These are phyloP conservation scores for Philonicus albiceps DNA, from an alignment of 2,888 invertebrate genomes.

Conservation along the genomic window DNA sequence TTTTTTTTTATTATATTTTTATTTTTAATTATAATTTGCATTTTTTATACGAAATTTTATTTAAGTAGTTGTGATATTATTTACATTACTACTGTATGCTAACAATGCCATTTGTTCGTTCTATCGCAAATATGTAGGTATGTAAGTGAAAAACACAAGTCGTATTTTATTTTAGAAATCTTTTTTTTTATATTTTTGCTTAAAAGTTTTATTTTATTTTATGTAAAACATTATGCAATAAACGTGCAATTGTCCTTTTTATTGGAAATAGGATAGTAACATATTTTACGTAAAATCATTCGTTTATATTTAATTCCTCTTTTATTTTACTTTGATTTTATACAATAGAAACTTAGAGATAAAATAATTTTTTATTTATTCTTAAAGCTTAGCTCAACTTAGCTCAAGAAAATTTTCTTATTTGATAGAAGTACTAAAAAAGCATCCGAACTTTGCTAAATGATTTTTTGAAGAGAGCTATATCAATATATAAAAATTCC, in stretches of 20 bases:
- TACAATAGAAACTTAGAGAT: too few relatives aligned
- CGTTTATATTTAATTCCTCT: not conserved
- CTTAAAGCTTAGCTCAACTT: too few relatives aligned
- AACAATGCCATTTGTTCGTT: conserved; percentile 21
- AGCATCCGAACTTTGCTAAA: too few relatives aligned
- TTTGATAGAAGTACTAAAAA: too few relatives aligned
- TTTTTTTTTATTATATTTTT: not conserved
- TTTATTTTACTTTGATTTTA: not conserved
- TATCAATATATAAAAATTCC: too few relatives aligned
- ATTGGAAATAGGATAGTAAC: not conserved
- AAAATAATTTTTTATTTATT: too few relatives aligned
- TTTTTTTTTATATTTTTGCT: too few relatives aligned
- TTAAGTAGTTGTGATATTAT: conserved; percentile 16
- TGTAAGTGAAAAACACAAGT: not conserved
- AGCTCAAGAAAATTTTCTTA: too few relatives aligned
- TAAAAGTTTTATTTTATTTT: not conserved
- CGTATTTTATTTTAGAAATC: not conserved
- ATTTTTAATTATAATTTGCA: not conserved
- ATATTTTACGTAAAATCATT: not conserved
- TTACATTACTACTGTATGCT: not conserved
- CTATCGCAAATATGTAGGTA: not conserved
- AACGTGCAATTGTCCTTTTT: not conserved
- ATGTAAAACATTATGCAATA: not conserved
- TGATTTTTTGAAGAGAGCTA: too few relatives aligned
- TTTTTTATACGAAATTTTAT: not conserved